phyloP scores from a whole-genome alignment of 2,888 invertebrate species.

The Pseudococcus longispinus region DNA sequence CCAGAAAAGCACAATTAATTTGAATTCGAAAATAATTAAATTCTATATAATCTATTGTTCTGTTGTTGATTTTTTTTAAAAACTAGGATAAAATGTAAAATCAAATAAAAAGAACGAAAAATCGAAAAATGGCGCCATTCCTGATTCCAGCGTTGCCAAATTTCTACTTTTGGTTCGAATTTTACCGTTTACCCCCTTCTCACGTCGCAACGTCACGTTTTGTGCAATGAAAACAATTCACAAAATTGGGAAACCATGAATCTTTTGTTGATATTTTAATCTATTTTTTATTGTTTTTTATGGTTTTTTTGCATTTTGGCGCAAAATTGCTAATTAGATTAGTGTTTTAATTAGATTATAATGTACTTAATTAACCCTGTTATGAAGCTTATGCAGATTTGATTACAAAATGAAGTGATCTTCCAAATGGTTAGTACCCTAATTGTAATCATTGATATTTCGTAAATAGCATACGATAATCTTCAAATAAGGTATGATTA shows the following conservation, averaged over 20 bases:
- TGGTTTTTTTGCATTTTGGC: not conserved
- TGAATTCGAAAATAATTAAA: too few relatives aligned
- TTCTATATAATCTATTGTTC: too few relatives aligned
- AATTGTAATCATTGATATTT: not conserved
- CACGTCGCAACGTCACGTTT: not conserved
- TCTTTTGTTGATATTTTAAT: too few relatives aligned
- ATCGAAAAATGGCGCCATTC: not conserved
- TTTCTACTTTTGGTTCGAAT: not conserved
- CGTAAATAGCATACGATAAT: not conserved
- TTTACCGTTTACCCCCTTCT: not conserved
- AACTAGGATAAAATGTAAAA: too few relatives aligned
- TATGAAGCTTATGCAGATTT: not conserved
- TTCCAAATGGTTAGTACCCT: too few relatives aligned
- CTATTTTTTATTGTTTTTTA: too few relatives aligned
- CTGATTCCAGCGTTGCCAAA: not conserved
- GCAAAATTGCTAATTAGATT: not conserved
- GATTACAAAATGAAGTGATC: not conserved
- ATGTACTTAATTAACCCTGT: not conserved
- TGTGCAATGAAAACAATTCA: too few relatives aligned
- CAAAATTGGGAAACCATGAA: not conserved
- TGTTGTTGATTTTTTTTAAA: too few relatives aligned
- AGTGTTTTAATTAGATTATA: not conserved
- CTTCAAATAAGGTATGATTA: not conserved
- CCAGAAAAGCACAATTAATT: too few relatives aligned
- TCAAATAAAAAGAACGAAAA: not conserved